Evolutionary conservation across 1,140 invertebrate species (phyloP), one percentile per base, ranked within the genome.

Genomic region (Drosophila setifemur): DNA sequence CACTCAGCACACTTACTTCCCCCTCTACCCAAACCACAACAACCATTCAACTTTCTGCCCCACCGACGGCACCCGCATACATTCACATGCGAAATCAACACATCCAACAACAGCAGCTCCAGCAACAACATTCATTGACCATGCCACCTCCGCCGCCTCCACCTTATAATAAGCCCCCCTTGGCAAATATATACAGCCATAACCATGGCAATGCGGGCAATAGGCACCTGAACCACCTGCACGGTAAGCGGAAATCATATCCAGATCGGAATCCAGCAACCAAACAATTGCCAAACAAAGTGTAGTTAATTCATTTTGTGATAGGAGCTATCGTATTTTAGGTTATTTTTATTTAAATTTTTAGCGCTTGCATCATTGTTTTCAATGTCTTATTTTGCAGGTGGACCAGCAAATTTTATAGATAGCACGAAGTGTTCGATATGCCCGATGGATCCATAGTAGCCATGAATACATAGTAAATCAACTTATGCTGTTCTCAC

Each of bases 401-500:
- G 79, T 85, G 79, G 73, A 21, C 75, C 86, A 64, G 75, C 75
- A 82, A 87, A 87, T 57, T 87, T 83, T 82, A 87, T 87, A 73
- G 82, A 87, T 87, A 88, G 64, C 82, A 82, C 82, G 35, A 87
- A 87, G 73, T 88, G 83, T 67, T 77, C 82, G 58, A 87, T 82
- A 71, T 87, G 85, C 42, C n/a, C n/a, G n/a, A n/a, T n/a, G n/a
- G n/a, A n/a, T 85, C 85, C 58, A 88, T 88, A 85, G 75, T 85
- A 73, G 79, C 85, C 54, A 85, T 88, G 85, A 88, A 88, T 77
- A 78, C 88, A 83, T 88, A 88, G 60, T 28, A 16, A 58, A 83
- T 82, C 73, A 82, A 86, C 73, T 64, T 77, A 70, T 82, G 82
- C 72, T 82, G 69, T 81, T 76, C 73, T 69, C 75, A 73, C 81